phyloP scores from a whole-genome alignment of 2,888 invertebrate genomes.

The Athalia rosae region DNA sequence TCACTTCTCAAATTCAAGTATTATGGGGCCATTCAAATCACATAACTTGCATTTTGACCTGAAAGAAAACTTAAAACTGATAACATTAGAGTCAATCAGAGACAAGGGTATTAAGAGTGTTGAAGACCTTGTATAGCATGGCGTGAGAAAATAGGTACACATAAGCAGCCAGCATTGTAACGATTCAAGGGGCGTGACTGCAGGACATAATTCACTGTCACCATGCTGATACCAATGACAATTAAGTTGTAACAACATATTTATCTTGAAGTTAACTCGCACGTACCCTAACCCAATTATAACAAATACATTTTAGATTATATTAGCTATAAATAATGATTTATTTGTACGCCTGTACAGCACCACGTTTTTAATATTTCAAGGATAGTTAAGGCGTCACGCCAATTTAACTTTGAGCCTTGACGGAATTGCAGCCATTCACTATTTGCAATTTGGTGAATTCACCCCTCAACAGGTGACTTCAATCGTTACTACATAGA shows the following conservation, averaged over 20 bases:
- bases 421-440: not conserved
- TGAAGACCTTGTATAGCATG: not conserved
- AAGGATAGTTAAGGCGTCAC: constrained; percentile 39
- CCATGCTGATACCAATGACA: constrained; percentile 32
- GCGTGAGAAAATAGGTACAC: not conserved
- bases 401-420: constrained; percentile 29
- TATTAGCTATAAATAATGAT: constrained; percentile 53
- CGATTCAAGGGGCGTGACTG: constrained; percentile 16
- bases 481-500: not conserved
- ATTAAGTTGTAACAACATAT: constrained; percentile 43
- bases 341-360: constrained; percentile 46
- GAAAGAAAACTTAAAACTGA: no score
- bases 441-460: constrained; percentile 16
- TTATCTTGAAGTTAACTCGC: constrained; percentile 44
- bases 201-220: constrained; percentile 45
- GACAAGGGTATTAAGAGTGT: not conserved
- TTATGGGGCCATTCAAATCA: no score
- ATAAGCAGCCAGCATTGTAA: not conserved
- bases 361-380: constrained; percentile 44
- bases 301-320: constrained; percentile 49
- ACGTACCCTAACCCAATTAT: constrained; percentile 45
- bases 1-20: not conserved
- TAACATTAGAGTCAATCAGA: not conserved
- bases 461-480: not conserved
- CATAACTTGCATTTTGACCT: no score